phyloP scores from a whole-genome alignment of 2,888 invertebrate genomes.

The Polydrusus pterygomalis region DNA sequence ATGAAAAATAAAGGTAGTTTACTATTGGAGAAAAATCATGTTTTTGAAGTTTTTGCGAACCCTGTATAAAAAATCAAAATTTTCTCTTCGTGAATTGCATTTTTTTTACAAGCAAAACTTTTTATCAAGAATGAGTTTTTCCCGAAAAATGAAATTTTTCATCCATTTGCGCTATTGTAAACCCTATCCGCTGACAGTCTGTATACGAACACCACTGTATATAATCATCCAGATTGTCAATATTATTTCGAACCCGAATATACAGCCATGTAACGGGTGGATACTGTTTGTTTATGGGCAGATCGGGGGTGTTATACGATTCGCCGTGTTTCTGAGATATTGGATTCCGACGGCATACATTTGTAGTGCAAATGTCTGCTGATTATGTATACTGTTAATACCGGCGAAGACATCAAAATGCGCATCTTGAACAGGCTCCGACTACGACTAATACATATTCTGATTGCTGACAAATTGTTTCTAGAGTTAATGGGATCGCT shows the following conservation, averaged over 20 bases:
- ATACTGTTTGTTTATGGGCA: slow-evolving; percentile 58
- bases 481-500: slow-evolving; percentile 23
- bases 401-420: slow-evolving; percentile 34
- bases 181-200: too few species aligned
- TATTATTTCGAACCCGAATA: slow-evolving; percentile 33
- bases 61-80: too few species aligned
- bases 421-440: slow-evolving; percentile 39
- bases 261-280: slow-evolving; percentile 42
- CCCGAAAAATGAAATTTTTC: too few species aligned
- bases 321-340: slow-evolving; percentile 43
- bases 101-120: too few species aligned
- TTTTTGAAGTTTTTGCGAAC: too few species aligned
- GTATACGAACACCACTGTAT: not conserved
- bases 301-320: slow-evolving; percentile 56
- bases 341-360: slow-evolving; percentile 38
- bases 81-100: too few species aligned
- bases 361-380: slow-evolving; percentile 43
- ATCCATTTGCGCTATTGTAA: too few species aligned
- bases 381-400: slow-evolving; percentile 44
- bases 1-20: too few species aligned
- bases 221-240: slow-evolving; percentile 22
- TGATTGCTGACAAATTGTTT: slow-evolving; percentile 35
- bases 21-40: too few species aligned
- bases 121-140: too few species aligned
- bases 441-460: slow-evolving; percentile 27